Percentiles rank a stretch among this genome's conserved stretches.
These are phyloP conservation scores for Pomatostomus ruficeps DNA, from an alignment of 2,113 vertebrate species.

Conservation along the genomic window DNA sequence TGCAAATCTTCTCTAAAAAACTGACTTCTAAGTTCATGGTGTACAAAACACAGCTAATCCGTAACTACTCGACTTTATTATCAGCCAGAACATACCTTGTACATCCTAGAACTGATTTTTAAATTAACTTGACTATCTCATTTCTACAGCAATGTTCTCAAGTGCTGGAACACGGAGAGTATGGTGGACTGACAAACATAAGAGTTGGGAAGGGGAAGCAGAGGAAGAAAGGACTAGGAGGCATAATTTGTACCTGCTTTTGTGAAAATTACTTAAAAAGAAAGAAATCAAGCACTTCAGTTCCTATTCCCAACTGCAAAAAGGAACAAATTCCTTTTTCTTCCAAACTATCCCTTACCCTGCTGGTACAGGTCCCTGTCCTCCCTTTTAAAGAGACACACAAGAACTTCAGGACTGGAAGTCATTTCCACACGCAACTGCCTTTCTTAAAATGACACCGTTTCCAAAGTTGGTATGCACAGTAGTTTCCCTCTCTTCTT, in stretches of 20 bases:
- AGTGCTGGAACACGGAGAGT: background rate
- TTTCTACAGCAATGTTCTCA: background rate
- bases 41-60: background rate
- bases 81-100: background rate
- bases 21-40: background rate
- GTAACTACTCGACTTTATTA: background rate
- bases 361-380: background rate
- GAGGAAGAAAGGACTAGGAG: background rate
- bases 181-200: background rate
- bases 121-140: background rate
- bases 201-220: accelerated
- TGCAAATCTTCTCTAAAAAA: background rate
- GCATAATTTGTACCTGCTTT: background rate
- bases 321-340: background rate
- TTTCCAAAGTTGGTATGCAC: background rate
- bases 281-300: background rate
- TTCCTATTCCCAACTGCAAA: background rate
- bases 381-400: background rate
- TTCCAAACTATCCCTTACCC: background rate
- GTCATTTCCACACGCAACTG: background rate
- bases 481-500: background rate
- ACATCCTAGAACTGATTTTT: background rate
- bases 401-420: background rate
- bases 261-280: background rate
- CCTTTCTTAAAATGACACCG: background rate